Evolutionary conservation across 2,113 vertebrate genomes (phyloP).

Genomic region (Aptenodytes forsteri): DNA sequence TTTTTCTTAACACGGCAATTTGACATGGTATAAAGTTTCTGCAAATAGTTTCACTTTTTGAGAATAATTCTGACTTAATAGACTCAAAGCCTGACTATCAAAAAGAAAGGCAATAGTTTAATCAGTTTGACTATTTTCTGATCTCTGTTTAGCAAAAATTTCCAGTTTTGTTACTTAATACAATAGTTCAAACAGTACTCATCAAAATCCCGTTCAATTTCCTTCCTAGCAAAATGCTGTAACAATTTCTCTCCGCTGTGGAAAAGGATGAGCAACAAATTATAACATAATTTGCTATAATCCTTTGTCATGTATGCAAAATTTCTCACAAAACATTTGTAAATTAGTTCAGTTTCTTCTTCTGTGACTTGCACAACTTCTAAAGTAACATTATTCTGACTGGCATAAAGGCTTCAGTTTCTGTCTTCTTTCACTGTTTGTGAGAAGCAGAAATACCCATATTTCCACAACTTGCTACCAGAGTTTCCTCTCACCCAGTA

Average conservation of each 20-base stretch:
- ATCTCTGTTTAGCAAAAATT: not conserved
- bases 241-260: not conserved
- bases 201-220: not conserved
- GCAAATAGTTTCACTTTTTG: not conserved
- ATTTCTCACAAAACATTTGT: not conserved
- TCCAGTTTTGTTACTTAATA: not conserved
- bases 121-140: not conserved
- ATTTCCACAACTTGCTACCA: not conserved
- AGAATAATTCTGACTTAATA: not conserved
- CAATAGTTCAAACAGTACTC: not conserved
- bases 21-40: not conserved
- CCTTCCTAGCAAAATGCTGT: not conserved
- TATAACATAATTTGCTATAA: not conserved
- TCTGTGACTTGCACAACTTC: not conserved
- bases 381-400: not conserved
- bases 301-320: not conserved
- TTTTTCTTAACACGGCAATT: not conserved
- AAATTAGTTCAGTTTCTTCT: not conserved
- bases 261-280: not conserved
- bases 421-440: not conserved
- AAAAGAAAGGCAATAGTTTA: not conserved
- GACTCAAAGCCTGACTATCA: not conserved
- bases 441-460: not conserved
- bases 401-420: not conserved
- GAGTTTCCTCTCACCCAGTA: not conserved